phyloP scores from a whole-genome alignment of 2,797 vertebrate species.

The Chiroxiphia lanceolata region DNA sequence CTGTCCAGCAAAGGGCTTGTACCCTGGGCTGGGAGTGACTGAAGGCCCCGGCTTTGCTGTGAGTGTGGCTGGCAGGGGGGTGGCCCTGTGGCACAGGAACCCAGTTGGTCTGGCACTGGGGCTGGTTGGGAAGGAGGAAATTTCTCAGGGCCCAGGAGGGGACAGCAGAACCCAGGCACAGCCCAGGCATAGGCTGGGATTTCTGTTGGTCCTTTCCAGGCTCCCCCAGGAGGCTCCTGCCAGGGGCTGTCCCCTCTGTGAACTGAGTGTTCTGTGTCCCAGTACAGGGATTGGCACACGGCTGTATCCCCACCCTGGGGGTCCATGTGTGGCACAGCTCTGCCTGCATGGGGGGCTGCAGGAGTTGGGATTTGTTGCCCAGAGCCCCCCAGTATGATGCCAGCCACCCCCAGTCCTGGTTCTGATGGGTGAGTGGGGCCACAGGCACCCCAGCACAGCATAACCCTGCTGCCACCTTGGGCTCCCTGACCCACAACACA shows the following conservation, averaged over 20 bases:
- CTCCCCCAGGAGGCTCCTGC: background rate
- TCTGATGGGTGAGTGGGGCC: fast-evolving
- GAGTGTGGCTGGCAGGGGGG: background rate
- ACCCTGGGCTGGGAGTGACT: background rate
- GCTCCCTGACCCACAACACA: background rate
- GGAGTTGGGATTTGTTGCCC: background rate
- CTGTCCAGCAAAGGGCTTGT: background rate
- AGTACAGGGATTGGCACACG: background rate
- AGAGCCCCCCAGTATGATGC: background rate
- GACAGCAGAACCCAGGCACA: background rate
- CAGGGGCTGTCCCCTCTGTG: fast-evolving
- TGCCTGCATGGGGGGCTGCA: fast-evolving
- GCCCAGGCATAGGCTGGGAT: fast-evolving
- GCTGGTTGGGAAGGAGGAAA: background rate
- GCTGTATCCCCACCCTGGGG: background rate
- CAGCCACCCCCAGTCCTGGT: background rate
- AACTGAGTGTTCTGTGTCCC: background rate
- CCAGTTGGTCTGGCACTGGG: background rate
- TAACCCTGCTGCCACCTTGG: background rate
- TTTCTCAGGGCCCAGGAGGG: background rate
- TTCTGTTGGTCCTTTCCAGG: fast-evolving
- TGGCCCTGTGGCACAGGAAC: background rate
- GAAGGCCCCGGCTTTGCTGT: background rate
- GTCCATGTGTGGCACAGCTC: fast-evolving
- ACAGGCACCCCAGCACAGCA: too few relatives aligned